Conservation (phyloP, 2,888 invertebrate species). For the Agriopis leucophaearia region DNA sequence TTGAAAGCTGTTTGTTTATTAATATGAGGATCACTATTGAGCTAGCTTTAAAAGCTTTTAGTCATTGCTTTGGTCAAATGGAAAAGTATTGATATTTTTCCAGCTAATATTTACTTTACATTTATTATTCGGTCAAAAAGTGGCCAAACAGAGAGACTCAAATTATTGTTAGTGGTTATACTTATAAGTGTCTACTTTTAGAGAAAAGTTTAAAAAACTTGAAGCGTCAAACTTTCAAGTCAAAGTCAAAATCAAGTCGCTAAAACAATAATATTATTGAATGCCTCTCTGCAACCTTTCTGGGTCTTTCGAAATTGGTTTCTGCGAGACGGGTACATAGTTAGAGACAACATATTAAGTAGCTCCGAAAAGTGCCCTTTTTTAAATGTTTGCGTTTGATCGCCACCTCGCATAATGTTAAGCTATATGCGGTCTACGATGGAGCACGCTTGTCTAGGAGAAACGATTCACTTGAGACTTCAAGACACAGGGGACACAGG, state of each 20-base stretch:
- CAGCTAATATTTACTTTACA: background rate
- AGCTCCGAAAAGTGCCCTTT: background rate
- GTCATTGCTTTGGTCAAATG: background rate
- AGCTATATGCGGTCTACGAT: no score
- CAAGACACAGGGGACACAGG: no score
- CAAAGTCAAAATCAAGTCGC: background rate
- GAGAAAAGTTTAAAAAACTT: no score
- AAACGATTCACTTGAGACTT: no score
- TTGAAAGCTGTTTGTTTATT: conserved; percentile 22
- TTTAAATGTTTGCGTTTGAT: background rate
- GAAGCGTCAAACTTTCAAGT: no score
- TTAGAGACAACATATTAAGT: background rate
- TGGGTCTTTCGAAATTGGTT: conserved; percentile 80
- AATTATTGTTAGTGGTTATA: background rate
- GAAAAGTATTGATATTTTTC: background rate
- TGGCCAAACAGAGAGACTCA: background rate
- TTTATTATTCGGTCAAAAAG: background rate
- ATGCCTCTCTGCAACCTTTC: conserved; percentile 69
- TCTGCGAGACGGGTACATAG: conserved; percentile 62
- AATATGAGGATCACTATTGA: conserved; percentile 6
- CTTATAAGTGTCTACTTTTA: background rate
- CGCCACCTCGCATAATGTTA: no score
- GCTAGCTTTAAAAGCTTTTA: conserved; percentile 6
- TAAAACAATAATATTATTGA: conserved; percentile 7
- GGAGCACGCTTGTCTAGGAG: no score